Evolutionary conservation across 2,888 invertebrate genomes (phyloP), one percentile per base, ranked within the genome.

Genomic region (Mayetiola destructor): DNA sequence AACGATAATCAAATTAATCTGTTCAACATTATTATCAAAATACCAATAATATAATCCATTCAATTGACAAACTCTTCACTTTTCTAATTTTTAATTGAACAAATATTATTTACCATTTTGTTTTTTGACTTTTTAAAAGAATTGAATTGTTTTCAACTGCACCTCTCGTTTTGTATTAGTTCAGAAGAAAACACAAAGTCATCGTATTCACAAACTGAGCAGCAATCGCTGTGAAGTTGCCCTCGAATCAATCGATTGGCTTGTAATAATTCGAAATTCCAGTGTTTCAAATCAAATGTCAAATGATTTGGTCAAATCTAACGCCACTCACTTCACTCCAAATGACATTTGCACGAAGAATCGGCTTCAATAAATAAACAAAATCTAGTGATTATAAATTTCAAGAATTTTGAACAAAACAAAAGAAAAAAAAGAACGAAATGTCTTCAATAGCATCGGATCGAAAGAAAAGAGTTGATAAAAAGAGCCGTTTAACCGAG

Each of bases 401-500:
- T 37, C 37, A 37, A 42, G 23, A 23, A 42, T 2, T 8, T 39
- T 39, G 16, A 18, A 18, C 8, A 18, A 18, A 39, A 39, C 18
- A 39, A 18, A 39, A 39, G 20, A 39, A 18, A 8, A 39, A 39
- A 8, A 39, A 12, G n/a, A 14, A n/a, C n/a, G 37, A 6, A 9
- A 42, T 12, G n/a, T n/a, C n/a, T n/a, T n/a, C n/a, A 48, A 48
- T 48, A 27, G 23, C 48, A 27, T 14, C 48, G n/a, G 48, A 48
- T n/a, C 23, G 27, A 27, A 48, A 48, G 48, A 48, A 48, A 27
- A 9, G 48, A 48, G 48, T 48, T 27, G 48, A 48, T 48, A 48
- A 48, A 48, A 76, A 69, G 70, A 76, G 69, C 63, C 73, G 69
- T 68, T 64, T 74, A 1, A 74, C 80, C 69, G 78, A 79, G 66